Evolutionary conservation across 2,113 vertebrate species (phyloP).

Genomic region (Alces alces): DNA sequence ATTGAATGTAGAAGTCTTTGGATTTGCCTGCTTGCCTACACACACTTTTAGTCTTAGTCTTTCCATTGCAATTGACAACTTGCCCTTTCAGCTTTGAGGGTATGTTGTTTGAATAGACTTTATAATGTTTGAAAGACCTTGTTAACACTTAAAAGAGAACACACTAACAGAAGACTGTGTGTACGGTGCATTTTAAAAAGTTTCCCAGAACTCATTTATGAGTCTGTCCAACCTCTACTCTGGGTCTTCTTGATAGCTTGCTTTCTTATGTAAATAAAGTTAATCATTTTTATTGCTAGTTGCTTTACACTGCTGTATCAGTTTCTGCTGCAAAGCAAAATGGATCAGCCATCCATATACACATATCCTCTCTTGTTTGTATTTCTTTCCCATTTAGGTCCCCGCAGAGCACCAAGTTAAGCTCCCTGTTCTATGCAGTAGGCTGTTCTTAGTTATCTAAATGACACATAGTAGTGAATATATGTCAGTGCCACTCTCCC

Average conservation of each 20-base stretch:
- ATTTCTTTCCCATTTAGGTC: background rate
- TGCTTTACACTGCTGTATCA: background rate
- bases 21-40: background rate
- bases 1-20: background rate
- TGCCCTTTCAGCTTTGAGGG: background rate
- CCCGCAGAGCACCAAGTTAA: background rate
- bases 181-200: background rate
- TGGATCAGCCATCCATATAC: background rate
- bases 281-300: background rate
- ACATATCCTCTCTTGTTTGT: background rate
- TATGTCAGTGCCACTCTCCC: background rate
- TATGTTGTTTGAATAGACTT: background rate
- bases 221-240: background rate
- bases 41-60: background rate
- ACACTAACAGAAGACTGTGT: background rate
- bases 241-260: background rate
- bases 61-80: background rate
- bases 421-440: background rate
- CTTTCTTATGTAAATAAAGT: background rate
- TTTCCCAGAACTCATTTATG: background rate
- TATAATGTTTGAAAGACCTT: background rate
- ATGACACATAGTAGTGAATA: background rate
- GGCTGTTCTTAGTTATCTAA: background rate
- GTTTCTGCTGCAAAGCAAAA: background rate
- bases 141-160: background rate